Conservation (phyloP, 2,888 invertebrate species). For the Resseliella maxima region DNA sequence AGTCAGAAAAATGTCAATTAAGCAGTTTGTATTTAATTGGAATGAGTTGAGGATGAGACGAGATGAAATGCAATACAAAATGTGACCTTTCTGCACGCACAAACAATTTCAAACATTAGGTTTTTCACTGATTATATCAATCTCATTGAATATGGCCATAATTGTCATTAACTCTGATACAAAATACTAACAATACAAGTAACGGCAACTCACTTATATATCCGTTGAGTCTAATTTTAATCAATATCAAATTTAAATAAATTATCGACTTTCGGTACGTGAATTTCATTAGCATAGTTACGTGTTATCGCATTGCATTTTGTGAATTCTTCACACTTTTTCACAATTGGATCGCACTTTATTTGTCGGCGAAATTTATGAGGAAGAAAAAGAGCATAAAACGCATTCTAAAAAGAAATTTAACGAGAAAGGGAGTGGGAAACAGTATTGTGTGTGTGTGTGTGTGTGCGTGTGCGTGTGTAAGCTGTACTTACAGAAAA, state of each 20-base stretch:
- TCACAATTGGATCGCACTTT: neutral
- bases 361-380: too few species aligned
- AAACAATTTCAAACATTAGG: neutral
- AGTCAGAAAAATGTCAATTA: conserved; percentile 50
- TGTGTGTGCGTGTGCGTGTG: too few species aligned
- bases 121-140: conserved; percentile 31
- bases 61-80: neutral
- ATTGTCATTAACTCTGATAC: neutral
- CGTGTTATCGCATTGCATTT: neutral
- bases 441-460: too few species aligned
- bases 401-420: neutral
- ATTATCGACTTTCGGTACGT: conserved; percentile 37
- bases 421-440: neutral
- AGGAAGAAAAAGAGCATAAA: neutral
- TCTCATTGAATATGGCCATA: neutral
- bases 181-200: neutral
- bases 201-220: neutral
- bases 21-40: conserved; percentile 8
- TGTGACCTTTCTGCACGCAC: conserved; percentile 20
- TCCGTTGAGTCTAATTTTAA: conserved; percentile 43
- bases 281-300: neutral
- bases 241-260: conserved; percentile 48
- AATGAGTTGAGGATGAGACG: too few species aligned
- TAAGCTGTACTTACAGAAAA: neutral
- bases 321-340: conserved; percentile 45